Evolutionary conservation across 2,888 invertebrate genomes (phyloP).

Genomic region (Tyria jacobaeae): DNA sequence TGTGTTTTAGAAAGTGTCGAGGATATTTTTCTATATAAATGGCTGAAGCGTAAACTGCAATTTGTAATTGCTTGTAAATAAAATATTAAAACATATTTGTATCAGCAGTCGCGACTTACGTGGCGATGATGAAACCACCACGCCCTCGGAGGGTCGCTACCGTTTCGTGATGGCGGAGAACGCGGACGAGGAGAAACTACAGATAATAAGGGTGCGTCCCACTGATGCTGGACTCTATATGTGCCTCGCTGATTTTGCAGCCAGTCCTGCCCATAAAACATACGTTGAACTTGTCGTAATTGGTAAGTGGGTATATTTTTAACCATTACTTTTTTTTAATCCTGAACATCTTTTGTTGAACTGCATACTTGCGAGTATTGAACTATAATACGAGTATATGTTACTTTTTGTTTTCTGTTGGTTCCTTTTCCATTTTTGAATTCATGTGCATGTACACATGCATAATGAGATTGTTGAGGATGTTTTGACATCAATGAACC

Average conservation of each 20-base stretch:
- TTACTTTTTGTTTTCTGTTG: no score
- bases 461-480: no score
- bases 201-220: conserved; percentile 63
- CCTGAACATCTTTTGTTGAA: neutral
- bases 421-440: no score
- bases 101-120: conserved; percentile 80
- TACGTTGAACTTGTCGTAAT: conserved; percentile 69
- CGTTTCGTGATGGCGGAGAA: conserved; percentile 62
- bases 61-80: neutral
- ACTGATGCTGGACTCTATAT: conserved; percentile 74
- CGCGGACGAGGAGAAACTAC: conserved; percentile 62
- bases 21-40: no score
- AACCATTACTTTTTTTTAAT: neutral
- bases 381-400: no score
- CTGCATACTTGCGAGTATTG: neutral
- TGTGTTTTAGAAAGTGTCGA: no score
- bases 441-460: no score
- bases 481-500: no score
- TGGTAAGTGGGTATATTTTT: conserved; percentile 53
- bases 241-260: conserved; percentile 74
- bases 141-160: conserved; percentile 61
- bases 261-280: conserved; percentile 74
- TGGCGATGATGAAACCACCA: conserved; percentile 50
- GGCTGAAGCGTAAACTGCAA: no score
- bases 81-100: conserved; percentile 41